Evolutionary conservation across 2,113 vertebrate genomes (phyloP).

Genomic region (Microtus ochrogaster): DNA sequence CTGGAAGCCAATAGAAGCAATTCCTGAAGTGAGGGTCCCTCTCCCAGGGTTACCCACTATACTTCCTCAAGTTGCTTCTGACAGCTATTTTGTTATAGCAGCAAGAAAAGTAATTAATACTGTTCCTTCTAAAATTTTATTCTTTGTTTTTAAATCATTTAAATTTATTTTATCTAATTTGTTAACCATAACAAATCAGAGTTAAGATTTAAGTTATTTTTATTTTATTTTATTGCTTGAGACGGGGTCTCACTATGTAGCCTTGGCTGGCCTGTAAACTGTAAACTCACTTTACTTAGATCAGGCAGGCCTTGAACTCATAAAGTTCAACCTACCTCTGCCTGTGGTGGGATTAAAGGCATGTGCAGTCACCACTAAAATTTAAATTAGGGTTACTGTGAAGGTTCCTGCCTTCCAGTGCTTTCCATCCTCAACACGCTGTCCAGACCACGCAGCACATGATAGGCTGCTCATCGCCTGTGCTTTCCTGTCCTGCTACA

Average conservation of each 20-base stretch:
- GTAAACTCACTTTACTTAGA: background rate
- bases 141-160: constrained; percentile 37
- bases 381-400: background rate
- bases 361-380: background rate
- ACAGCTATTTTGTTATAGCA: background rate
- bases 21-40: no score
- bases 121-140: background rate
- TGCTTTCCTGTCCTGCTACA: background rate
- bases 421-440: background rate
- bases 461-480: background rate
- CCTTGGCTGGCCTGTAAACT: no score
- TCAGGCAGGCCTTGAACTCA: background rate
- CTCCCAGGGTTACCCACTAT: background rate
- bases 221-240: background rate
- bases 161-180: constrained; percentile 29
- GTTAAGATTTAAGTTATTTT: background rate
- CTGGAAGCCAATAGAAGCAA: background rate
- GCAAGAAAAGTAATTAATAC: background rate
- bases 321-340: background rate
- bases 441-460: no score
- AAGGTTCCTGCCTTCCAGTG: background rate
- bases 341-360: background rate
- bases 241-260: background rate
- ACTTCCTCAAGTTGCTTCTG: background rate
- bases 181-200: background rate